phyloP scores from a whole-genome alignment of 2,113 vertebrate genomes.

The Stegostoma tigrinum region DNA sequence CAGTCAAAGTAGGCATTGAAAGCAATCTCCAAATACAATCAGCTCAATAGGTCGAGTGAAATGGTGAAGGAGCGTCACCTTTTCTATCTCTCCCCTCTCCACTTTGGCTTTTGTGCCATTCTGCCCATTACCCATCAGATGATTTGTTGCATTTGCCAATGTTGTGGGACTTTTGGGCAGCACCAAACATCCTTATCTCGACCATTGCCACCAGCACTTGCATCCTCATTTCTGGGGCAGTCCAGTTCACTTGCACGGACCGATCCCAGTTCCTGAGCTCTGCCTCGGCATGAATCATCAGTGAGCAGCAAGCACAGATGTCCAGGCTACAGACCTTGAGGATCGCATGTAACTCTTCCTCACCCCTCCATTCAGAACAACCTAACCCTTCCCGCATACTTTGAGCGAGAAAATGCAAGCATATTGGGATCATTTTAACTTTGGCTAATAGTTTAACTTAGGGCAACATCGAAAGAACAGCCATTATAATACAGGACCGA shows the following conservation, averaged over 20 bases:
- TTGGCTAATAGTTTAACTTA: neutral
- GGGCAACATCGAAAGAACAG: neutral
- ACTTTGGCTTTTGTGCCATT: no score
- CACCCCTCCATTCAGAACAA: neutral
- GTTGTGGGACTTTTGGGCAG: neutral
- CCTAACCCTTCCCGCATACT: neutral
- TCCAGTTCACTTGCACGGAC: neutral
- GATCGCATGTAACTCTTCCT: no score
- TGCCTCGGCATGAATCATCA: neutral
- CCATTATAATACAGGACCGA: neutral
- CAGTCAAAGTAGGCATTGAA: neutral
- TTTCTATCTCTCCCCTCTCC: no score
- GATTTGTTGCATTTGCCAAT: no score
- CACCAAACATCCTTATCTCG: neutral
- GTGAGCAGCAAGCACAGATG: no score
- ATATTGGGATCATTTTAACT: neutral
- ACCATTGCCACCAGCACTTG: neutral
- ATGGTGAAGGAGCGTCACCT: no score
- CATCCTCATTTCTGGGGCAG: neutral
- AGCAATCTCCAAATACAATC: neutral
- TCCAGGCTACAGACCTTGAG: neutral
- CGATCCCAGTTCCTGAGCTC: neutral
- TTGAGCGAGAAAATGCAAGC: neutral
- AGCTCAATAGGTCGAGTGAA: neutral
- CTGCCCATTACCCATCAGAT: no score